Conservation (phyloP, 2,113 vertebrate genomes). For the Piprites chloris region DNA sequence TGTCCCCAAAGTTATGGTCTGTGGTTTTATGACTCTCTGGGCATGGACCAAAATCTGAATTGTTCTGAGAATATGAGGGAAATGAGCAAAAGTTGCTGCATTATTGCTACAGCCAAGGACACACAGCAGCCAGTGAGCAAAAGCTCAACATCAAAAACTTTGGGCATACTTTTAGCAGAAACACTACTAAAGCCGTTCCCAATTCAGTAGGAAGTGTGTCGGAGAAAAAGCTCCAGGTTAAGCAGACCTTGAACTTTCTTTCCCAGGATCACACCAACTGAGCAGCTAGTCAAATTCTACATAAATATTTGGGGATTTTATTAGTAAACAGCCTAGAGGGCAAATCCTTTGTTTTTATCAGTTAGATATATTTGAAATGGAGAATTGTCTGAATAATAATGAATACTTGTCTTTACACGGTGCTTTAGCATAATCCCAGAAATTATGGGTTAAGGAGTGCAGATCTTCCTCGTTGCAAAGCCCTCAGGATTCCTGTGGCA, state of each 20-base stretch:
- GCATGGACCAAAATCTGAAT: not conserved
- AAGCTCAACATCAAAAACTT: not conserved
- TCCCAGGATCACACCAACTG: not conserved
- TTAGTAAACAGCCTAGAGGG: not conserved
- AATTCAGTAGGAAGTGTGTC: not conserved
- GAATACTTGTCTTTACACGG: not conserved
- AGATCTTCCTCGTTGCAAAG: not conserved
- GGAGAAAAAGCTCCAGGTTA: not conserved
- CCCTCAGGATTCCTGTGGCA: not conserved
- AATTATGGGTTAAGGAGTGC: not conserved
- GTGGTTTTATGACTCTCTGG: not conserved
- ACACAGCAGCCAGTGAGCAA: not conserved
- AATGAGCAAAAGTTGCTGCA: not conserved
- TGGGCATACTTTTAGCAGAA: not conserved
- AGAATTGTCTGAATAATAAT: not conserved
- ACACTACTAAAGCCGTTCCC: not conserved
- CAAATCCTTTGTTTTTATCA: not conserved
- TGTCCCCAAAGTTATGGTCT: not conserved
- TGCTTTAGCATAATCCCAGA: not conserved
- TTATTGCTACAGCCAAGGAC: not conserved
- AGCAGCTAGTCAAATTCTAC: not conserved
- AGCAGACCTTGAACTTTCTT: not conserved
- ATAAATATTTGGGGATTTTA: not conserved
- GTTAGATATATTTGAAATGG: not conserved
- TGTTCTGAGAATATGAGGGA: not conserved